Percentiles rank a stretch among this genome's conserved stretches.
phyloP scores from a whole-genome alignment of 1,140 invertebrate species.

The Cydia pomonella region DNA sequence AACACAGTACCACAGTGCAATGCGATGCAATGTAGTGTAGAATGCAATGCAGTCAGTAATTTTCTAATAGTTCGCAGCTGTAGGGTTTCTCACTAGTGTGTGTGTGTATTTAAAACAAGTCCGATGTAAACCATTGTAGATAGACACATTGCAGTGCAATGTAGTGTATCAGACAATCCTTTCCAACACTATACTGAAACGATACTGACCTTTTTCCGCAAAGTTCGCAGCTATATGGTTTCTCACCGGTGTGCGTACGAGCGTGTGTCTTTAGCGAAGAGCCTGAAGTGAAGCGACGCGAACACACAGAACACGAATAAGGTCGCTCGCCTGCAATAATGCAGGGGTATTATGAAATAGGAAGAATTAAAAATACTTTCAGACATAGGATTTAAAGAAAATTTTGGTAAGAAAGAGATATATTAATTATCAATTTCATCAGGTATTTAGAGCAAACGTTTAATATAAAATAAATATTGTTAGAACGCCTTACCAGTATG shows the following conservation, averaged over 20 bases:
- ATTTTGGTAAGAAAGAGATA: too few relatives aligned
- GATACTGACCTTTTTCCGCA: slow-evolving; percentile 80
- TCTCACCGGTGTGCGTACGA: slow-evolving; percentile 86
- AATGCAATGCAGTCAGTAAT: too few relatives aligned
- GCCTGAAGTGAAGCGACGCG: slow-evolving; percentile 80
- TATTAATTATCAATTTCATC: too few relatives aligned
- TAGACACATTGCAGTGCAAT: not conserved
- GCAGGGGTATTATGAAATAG: not conserved
- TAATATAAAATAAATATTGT: too few relatives aligned
- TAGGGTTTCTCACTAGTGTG: too few relatives aligned
- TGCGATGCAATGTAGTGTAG: too few relatives aligned
- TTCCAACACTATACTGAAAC: not conserved
- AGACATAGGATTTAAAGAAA: too few relatives aligned
- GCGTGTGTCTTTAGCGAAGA: slow-evolving; percentile 84
- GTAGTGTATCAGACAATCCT: not conserved
- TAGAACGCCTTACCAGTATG: slow-evolving; percentile 79
- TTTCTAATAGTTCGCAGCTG: too few relatives aligned
- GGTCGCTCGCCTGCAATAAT: slow-evolving; percentile 75
- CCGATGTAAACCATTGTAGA: not conserved
- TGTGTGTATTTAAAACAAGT: not conserved
- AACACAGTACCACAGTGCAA: too few relatives aligned
- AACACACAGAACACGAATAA: slow-evolving; percentile 77
- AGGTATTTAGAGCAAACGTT: too few relatives aligned
- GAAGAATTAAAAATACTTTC: too few relatives aligned
- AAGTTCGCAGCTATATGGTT: slow-evolving; percentile 84